Evolutionary conservation across 2,797 vertebrate species (phyloP), one percentile per base, ranked within the genome.

Genomic region (Arnoldichthys spilopterus): DNA sequence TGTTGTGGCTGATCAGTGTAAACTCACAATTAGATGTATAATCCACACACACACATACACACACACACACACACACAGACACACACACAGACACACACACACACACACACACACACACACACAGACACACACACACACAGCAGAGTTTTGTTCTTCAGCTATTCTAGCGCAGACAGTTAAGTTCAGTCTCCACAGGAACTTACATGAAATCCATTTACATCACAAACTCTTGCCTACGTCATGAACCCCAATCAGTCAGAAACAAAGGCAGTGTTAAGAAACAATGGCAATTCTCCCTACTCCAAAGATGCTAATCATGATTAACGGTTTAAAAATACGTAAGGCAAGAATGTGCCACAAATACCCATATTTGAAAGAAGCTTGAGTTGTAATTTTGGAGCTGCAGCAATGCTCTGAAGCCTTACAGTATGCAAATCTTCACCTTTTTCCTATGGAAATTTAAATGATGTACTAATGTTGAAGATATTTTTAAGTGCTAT

Each of bases 241-340:
- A 37, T 59, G 61, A 43, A 70, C 8, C 76, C 28, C 12, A 13
- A 15, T 40, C 75, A 32, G 30, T 6, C 37, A 34, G 16, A 5
- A 43, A n/a, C 37, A 72, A n/a, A 54, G 22, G 40, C 43, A 15
- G 16, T 49, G 58, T 72, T 76, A 49, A 18, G 51, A 37, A 82
- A 84, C 78, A 84, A 78, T 22, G 74, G 26, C 49, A 84, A 74
- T 67, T 73, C 56, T 24, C 30, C 59, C 59, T 73, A 28, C 62
- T 72, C 61, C 40, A 86, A 78, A 86, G 66, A 40, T 56, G 75
- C 63, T 89, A 86, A 88, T 89, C 71, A 16, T 72, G n/a, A 63
- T 84, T 85, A 83, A 67, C 53, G 79, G 61, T 49, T 73, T 76
- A n/a, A 78, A 32, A 63, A 63, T 11, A 63, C 18, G 61, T 34